Percentiles rank a stretch among this genome's conserved stretches.
These are phyloP conservation scores for Hydra vulgaris DNA, from an alignment of 30 jellyfish, hydroid and myxozoan genomes.

Conservation along the genomic window DNA sequence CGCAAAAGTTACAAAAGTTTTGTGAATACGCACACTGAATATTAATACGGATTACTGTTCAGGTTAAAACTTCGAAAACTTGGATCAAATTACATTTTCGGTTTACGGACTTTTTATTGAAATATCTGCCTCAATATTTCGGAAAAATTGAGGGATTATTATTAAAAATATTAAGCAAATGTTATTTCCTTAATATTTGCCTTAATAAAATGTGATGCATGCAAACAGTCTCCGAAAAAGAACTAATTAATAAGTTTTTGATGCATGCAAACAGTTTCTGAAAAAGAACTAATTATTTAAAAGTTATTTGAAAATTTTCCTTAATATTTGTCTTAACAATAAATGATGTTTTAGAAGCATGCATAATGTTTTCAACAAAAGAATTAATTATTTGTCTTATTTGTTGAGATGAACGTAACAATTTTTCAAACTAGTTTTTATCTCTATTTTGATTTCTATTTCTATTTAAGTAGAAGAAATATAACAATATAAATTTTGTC, in stretches of 20 bases:
- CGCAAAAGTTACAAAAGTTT: background rate
- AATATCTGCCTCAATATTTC: background rate
- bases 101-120: background rate
- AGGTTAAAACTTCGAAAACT: background rate
- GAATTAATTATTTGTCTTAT: background rate
- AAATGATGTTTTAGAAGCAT: background rate
- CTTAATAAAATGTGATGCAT: background rate
- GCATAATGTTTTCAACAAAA: background rate
- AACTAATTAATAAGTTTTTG: background rate
- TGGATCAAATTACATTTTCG: background rate
- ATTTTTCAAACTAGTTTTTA: background rate
- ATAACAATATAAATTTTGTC: background rate
- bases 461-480: background rate
- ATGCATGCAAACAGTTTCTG: background rate
- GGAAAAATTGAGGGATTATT: background rate
- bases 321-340: background rate
- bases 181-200: background rate
- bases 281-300: background rate
- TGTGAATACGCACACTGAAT: background rate
- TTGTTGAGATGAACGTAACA: background rate
- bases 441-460: background rate
- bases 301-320: background rate
- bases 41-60: background rate
- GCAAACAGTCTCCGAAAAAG: background rate
- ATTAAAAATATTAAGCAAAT: background rate